Base-by-base conservation (phyloP, 2,113 vertebrate genomes). In the Campylorhamphus procurvoides region DNA sequence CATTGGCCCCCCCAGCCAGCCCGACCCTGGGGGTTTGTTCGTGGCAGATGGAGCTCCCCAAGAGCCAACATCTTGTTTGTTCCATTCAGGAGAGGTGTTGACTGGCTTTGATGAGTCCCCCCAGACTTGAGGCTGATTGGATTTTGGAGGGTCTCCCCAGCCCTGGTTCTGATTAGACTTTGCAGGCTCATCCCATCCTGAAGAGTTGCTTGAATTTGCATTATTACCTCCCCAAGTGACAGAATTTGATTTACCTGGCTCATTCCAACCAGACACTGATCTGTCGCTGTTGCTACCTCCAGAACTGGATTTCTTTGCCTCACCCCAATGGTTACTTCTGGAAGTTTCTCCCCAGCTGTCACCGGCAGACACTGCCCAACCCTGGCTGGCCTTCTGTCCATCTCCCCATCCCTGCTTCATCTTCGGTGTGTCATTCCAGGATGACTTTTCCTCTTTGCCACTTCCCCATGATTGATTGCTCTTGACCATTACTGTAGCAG, bases 221-320 rank as follows among this genome's bases (percentile, higher is more conserved):
- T 95, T 97, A 85, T 96, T 98, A 87, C 98, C 98, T 58, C 97
- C 98, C 99, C 99, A 99, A 52, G 98, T 98, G 94, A 98, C 98
- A 92, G 98, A 97, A 95, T 97, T 98, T 56, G 98, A 96, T 96
- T 98, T 98, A 84, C 97, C 98, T 5, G 98, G 95, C 76, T 99
- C 99, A 0, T 98, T 99, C 99, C 99, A 99, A 82, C 99, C 99
- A 64, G 99, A 98, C 46, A 98, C 98, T 4, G 99, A 99, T 63
- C 99, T 98, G 96, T 99, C 99, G 11, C 99, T 98, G 98, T 99
- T 99, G 17, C 98, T 99, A 39, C 98, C 98, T 94, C 97, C 98
- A 4, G 99, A 99, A 90, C 98, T 98, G 19, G 98, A 97, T 89
- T 99, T 99, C 92, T 98, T 98, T 56, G 98, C 82, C 76, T 99